phyloP scores from a whole-genome alignment of 2,888 invertebrate genomes.

The Gortyna flavago region DNA sequence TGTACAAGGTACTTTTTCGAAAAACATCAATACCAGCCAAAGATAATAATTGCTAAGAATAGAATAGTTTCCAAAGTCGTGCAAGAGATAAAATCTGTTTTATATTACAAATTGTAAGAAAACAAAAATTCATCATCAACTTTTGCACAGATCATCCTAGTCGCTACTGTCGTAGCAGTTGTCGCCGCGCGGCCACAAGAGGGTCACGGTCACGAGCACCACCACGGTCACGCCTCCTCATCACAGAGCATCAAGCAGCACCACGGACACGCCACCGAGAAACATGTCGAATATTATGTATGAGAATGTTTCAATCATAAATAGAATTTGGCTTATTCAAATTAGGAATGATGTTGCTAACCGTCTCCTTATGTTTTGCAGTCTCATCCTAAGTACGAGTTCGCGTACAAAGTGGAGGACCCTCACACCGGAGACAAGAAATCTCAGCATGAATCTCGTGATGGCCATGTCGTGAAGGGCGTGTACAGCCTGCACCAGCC shows the following conservation, averaged over 20 bases:
- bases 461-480: constrained; percentile 89
- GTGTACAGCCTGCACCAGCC: constrained; percentile 88
- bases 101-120: too few species aligned
- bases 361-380: not conserved
- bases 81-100: too few species aligned
- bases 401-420: constrained; percentile 85
- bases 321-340: too few species aligned
- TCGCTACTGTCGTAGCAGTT: constrained; percentile 28
- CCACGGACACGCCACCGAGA: constrained; percentile 42
- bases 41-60: too few species aligned
- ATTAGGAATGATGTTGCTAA: not conserved
- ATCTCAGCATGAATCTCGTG: constrained; percentile 83
- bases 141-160: constrained; percentile 22
- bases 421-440: constrained; percentile 85
- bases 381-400: constrained; percentile 68
- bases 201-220: constrained; percentile 44
- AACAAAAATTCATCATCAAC: too few species aligned
- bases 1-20: constrained; percentile 35
- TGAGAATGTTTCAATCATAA: not conserved
- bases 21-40: too few species aligned
- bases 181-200: constrained; percentile 43
- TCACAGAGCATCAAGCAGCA: constrained; percentile 69
- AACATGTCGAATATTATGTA: constrained; percentile 52
- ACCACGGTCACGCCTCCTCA: constrained; percentile 67
- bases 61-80: too few species aligned